Conservation (phyloP, 1,140 invertebrate genomes). For the Trichonephila clavipes region DNA sequence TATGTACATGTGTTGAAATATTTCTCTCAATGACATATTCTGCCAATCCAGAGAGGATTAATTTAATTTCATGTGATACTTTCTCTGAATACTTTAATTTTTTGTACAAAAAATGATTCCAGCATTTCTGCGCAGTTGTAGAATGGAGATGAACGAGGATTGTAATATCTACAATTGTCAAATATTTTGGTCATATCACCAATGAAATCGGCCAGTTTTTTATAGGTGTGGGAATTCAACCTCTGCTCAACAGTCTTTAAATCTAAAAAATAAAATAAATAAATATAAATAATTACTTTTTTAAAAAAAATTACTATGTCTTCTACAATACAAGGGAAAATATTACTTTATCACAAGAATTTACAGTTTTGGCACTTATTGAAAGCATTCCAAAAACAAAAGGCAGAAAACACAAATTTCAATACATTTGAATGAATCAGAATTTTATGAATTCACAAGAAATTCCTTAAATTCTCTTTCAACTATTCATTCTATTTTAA, state of each 20-base stretch:
- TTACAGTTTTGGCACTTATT: too few species aligned
- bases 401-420: too few species aligned
- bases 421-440: too few species aligned
- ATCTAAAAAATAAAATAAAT: conserved; percentile 86
- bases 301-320: not conserved
- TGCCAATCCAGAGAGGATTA: not conserved
- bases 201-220: conserved; percentile 95
- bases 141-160: conserved; percentile 96
- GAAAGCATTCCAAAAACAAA: too few species aligned
- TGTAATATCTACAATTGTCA: conserved; percentile 98
- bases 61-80: conserved; percentile 73
- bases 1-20: conserved; percentile 10
- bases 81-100: conserved; percentile 81
- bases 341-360: too few species aligned
- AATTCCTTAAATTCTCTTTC: too few species aligned
- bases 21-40: not conserved
- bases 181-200: conserved; percentile 99
- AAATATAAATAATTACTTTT: not conserved
- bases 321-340: too few species aligned
- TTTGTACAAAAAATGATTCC: conserved; percentile 95
- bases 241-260: conserved; percentile 94
- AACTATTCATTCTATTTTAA: too few species aligned
- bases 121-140: conserved; percentile 96
- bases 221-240: conserved; percentile 91
- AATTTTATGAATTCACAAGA: too few species aligned